Evolutionary conservation across 2,888 invertebrate genomes (phyloP), one percentile per base, ranked within the genome.

Genomic region (Oxyscelio sp.): DNA sequence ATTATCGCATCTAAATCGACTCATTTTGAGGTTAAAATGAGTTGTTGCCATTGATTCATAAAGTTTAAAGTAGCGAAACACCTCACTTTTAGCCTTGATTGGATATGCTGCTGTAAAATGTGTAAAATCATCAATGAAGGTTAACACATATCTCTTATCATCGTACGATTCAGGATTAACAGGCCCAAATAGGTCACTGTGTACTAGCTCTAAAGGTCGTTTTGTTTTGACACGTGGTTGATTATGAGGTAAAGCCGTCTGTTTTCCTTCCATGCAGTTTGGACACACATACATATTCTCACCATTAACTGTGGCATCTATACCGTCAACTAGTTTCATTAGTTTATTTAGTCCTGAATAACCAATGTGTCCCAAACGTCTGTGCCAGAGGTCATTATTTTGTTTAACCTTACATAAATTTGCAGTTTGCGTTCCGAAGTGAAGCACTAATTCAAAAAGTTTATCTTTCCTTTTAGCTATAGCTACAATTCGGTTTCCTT

Each of bases 241-340:
- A 13, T 85, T 84, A 34, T 84, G 77, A 9, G 77, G 75, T 4
- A 50, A 11, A 0, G 61, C n/a, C 4, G 85, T 78, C 50, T 87
- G 87, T 38, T 90, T 90, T 19, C 89, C 87, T 38, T 85, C 59
- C 1, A 88, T 74, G 50, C 89, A 88, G n/a, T n/a, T n/a, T n/a
- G n/a, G n/a, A n/a, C n/a, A n/a, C n/a, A n/a, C n/a, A n/a, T n/a
- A n/a, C n/a, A n/a, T n/a, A n/a, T n/a, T n/a, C n/a, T n/a, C n/a
- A n/a, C n/a, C n/a, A n/a, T n/a, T n/a, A n/a, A n/a, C n/a, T n/a
- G n/a, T n/a, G n/a, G n/a, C n/a, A n/a, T n/a, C n/a, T n/a, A n/a
- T n/a, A n/a, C n/a, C 88, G 8, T 74, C 66, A 34, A 54, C 79
- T 24, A 48, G 56, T 8, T 2, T 15, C 31, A 9, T 4, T 11